Evolutionary conservation across 2,888 invertebrate species (phyloP), one percentile per base, ranked within the genome.

Genomic region (Ditylenchus weischeri): DNA sequence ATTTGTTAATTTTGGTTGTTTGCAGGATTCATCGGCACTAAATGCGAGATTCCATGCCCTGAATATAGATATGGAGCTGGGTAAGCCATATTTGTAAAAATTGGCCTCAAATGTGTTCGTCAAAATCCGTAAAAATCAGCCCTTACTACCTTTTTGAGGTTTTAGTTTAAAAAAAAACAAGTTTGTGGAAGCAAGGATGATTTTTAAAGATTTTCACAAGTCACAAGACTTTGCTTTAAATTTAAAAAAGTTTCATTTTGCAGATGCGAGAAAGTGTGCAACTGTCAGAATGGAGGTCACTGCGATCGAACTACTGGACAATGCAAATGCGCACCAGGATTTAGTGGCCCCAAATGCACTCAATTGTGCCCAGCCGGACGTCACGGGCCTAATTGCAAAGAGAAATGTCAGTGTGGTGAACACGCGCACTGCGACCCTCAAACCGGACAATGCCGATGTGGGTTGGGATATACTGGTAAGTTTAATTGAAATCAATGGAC

Each of bases 1-100:
- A 18, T 21, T 13, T 43, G 13, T 29, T 19, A 7, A 19, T 13
- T 63, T 63, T 60, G 10, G 19, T 57, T n/a, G 19, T 1, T 50
- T 35, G 29, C 29, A 21, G 70, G 70, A 48, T 80, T 76, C 65
- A 73, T 81, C 38, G 81, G 81, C 29, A 75, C 78, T 0, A 72
- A 76, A 0, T 86, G 86, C 76, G 84, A 86, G 72, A 78, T 80
- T 6, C 50, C 74, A 0, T 83, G 83, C 65, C 77, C 77, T 5
- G 48, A 66, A 13, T 72, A 77, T 68, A 67, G 78, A 38, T 81
- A 70, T 62, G 81, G 81, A 29, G 72, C 76, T 51, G 74, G 73
- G 78, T 78, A 54, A 57, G 70, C 62, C 47, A 19, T 15, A 38
- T 36, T 29, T 21, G 19, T 3, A 50, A 50, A n/a, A 29, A 29